Conservation (phyloP, 2,113 vertebrate genomes). For the Phylloscopus trochiloides region DNA sequence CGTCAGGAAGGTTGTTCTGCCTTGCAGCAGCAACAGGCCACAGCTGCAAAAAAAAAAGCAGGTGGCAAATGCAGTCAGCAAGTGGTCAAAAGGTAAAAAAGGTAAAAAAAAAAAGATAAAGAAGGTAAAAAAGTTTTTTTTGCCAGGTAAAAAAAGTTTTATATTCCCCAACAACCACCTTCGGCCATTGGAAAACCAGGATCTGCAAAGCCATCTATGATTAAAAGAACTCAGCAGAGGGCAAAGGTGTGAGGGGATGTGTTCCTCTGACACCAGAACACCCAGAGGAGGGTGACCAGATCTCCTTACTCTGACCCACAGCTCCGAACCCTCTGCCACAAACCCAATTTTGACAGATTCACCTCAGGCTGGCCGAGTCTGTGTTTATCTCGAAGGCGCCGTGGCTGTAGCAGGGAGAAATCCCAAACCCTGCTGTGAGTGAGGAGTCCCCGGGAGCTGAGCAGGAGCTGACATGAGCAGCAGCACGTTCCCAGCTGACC, state of each 20-base stretch:
- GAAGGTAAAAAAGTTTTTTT: no score
- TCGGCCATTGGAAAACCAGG: not conserved
- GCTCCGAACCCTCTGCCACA: not conserved
- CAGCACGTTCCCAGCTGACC: slow-evolving; percentile 60
- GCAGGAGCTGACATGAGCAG: slow-evolving; percentile 8
- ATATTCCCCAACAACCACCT: accelerated
- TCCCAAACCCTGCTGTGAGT: not conserved
- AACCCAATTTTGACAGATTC: not conserved
- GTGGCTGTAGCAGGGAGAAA: accelerated
- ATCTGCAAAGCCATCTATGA: not conserved
- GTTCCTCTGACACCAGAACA: not conserved
- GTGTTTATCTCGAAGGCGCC: accelerated
- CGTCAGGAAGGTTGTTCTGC: not conserved
- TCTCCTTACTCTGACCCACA: not conserved
- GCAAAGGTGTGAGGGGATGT: not conserved
- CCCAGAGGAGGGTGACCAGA: not conserved
- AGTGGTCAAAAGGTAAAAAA: not conserved
- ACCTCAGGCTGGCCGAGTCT: not conserved
- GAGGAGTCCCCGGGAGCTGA: not conserved
- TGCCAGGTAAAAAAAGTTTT: not conserved
- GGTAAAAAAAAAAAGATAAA: not conserved
- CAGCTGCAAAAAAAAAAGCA: not conserved
- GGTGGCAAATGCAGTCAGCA: not conserved
- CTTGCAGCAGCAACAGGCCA: not conserved
- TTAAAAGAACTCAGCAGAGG: not conserved